Evolutionary conservation across 1,140 invertebrate genomes (phyloP).

Genomic region (Tetramorium parvispinum): DNA sequence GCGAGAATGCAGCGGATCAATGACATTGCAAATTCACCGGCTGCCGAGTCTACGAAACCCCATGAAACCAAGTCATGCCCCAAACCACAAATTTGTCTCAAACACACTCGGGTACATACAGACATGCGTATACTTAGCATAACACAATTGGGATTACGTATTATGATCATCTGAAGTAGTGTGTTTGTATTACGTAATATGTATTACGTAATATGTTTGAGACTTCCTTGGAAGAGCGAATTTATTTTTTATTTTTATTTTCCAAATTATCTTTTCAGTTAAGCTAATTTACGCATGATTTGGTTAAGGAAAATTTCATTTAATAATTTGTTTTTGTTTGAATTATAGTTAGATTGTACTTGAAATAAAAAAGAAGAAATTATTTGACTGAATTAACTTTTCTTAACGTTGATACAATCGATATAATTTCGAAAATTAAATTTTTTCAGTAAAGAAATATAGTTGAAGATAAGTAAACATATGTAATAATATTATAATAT

Average conservation of each 20-base stretch:
- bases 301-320: neutral
- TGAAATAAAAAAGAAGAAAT: neutral
- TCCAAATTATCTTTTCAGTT: neutral
- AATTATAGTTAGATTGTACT: neutral
- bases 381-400: neutral
- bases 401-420: neutral
- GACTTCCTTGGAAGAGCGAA: neutral
- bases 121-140: neutral
- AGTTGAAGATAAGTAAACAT: neutral
- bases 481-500: neutral
- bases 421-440: neutral
- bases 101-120: slow-evolving; percentile 23
- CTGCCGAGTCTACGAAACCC: slow-evolving; percentile 52
- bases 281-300: neutral
- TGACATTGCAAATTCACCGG: slow-evolving; percentile 66
- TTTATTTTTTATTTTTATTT: neutral
- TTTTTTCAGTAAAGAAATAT: neutral
- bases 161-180: neutral
- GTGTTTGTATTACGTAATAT: no score
- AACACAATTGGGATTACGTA: neutral
- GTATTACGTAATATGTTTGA: neutral
- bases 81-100: slow-evolving; percentile 56
- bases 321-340: neutral
- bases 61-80: slow-evolving; percentile 43
- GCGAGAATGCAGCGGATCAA: slow-evolving; percentile 43